These are phyloP conservation scores for Stichopus chloronotus DNA, from an alignment of 35 echinoderm and acorn worm genomes.

Conservation along the genomic window DNA sequence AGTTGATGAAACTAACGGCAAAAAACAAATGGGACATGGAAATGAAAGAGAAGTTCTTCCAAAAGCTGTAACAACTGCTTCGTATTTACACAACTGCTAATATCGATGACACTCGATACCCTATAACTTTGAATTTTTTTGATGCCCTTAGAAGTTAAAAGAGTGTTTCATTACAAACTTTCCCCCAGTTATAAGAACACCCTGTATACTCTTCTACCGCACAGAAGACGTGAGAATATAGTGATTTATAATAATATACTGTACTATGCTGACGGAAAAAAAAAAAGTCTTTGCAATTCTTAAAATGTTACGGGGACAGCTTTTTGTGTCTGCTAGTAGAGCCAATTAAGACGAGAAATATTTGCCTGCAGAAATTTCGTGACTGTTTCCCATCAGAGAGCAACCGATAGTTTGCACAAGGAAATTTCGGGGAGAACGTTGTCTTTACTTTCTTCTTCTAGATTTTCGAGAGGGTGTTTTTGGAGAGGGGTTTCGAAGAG, in stretches of 20 bases:
- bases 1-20: not conserved
- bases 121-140: not conserved
- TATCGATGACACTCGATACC: not conserved
- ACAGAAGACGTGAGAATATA: too few relatives aligned
- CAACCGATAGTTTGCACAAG: not conserved
- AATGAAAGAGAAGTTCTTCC: not conserved
- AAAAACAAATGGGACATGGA: not conserved
- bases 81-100: not conserved
- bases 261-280: too few relatives aligned
- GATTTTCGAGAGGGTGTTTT: not conserved
- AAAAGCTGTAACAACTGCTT: not conserved
- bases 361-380: constrained; percentile 4
- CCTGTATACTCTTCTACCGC: too few relatives aligned
- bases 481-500: not conserved
- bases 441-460: not conserved
- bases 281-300: too few relatives aligned
- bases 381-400: constrained; percentile 15
- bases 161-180: too few relatives aligned
- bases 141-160: too few relatives aligned
- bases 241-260: too few relatives aligned
- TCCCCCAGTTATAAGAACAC: too few relatives aligned
- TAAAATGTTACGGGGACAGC: too few relatives aligned
- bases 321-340: not conserved
- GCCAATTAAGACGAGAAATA: not conserved
- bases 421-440: not conserved